These are phyloP conservation scores for Karalla daura DNA, from an alignment of 2,797 vertebrate genomes.

Conservation along the genomic window DNA sequence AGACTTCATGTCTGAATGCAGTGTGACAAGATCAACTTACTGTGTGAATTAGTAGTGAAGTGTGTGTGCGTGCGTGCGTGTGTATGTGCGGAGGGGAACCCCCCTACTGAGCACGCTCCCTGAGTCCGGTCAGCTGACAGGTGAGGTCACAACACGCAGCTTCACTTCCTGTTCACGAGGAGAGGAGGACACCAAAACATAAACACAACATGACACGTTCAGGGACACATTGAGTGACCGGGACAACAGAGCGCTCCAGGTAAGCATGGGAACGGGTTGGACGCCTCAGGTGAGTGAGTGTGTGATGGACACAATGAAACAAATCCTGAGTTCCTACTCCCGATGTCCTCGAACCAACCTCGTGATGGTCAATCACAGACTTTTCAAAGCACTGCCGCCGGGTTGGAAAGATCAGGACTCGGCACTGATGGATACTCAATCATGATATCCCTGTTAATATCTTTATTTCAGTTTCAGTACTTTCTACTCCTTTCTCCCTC, in stretches of 20 bases:
- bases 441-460: too few species aligned
- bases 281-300: too few species aligned
- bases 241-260: neutral
- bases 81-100: slow-evolving; percentile 32
- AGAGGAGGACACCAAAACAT: neutral
- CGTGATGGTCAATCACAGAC: too few species aligned
- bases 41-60: neutral
- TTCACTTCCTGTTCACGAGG: slow-evolving; percentile 20
- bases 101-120: slow-evolving; percentile 38
- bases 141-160: neutral
- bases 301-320: too few species aligned
- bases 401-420: too few species aligned
- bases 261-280: neutral
- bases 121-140: slow-evolving; percentile 35
- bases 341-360: too few species aligned
- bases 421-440: too few species aligned
- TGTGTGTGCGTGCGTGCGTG: slow-evolving; percentile 5
- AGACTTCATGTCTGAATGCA: too few species aligned
- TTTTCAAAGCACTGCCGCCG: too few species aligned
- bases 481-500: too few species aligned
- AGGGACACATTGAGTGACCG: neutral
- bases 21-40: neutral
- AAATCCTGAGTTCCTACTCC: too few species aligned
- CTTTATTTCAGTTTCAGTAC: too few species aligned
- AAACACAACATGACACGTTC: neutral